Percentiles rank a stretch among this genome's conserved stretches.
phyloP scores from a whole-genome alignment of 1,140 invertebrate genomes.

The Monomorium pharaonis region DNA sequence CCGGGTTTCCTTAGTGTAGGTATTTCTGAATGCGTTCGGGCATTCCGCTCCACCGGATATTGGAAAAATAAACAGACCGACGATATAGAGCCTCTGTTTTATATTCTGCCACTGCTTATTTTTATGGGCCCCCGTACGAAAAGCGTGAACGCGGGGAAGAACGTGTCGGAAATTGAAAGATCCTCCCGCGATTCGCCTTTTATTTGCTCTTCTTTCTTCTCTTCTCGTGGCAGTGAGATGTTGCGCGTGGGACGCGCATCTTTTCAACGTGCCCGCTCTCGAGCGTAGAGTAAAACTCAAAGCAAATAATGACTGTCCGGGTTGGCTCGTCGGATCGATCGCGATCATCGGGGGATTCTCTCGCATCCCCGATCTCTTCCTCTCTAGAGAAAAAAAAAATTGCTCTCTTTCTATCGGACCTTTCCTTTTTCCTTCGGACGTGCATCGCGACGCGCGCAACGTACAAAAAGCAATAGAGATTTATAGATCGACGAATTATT shows the following conservation, averaged over 20 bases:
- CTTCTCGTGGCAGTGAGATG: not conserved
- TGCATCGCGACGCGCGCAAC: not conserved
- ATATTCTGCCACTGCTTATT: constrained; percentile 59
- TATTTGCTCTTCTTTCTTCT: not conserved
- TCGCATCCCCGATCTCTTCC: not conserved
- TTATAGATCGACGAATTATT: not conserved
- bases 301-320: not conserved
- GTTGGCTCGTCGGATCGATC: not conserved
- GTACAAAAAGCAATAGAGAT: not conserved
- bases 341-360: not conserved
- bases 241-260: not conserved
- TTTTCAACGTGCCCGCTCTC: not conserved
- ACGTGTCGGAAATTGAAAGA: constrained; percentile 32
- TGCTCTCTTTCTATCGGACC: not conserved
- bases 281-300: not conserved
- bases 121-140: constrained; percentile 32
- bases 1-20: constrained; percentile 2
- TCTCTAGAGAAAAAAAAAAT: not conserved
- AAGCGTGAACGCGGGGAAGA: not conserved
- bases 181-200: not conserved
- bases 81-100: constrained; percentile 6
- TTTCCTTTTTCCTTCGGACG: not conserved
- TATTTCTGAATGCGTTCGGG: constrained; percentile 59
- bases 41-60: constrained; percentile 30
- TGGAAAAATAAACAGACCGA: constrained; percentile 47